Evolutionary conservation across 1,140 invertebrate genomes (phyloP).

Genomic region (Chelonus insularis): DNA sequence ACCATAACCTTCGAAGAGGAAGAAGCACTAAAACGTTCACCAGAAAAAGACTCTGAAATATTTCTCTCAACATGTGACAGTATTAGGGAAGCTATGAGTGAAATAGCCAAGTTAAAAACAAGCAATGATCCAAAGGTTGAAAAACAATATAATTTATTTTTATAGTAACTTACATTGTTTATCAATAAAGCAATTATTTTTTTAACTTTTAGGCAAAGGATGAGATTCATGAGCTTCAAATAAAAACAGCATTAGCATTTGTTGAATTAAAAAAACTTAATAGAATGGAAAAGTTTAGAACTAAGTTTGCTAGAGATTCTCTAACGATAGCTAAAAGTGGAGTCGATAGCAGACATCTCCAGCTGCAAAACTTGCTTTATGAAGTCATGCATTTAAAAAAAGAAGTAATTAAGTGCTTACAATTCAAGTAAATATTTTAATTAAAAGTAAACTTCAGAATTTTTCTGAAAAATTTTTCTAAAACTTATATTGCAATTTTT

Average conservation of each 20-base stretch:
- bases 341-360: constrained; percentile 87
- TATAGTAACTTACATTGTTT: too few relatives aligned
- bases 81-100: constrained; percentile 66
- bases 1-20: constrained; percentile 74
- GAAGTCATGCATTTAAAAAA: constrained; percentile 92
- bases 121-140: constrained; percentile 60
- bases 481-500: constrained; percentile 22
- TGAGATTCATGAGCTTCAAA: constrained; percentile 68
- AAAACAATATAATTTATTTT: not conserved
- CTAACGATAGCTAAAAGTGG: constrained; percentile 78
- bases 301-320: constrained; percentile 79
- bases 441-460: constrained; percentile 6
- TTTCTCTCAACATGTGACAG: constrained; percentile 71
- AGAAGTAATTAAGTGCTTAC: constrained; percentile 90
- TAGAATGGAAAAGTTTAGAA: constrained; percentile 84
- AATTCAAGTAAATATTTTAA: constrained; percentile 75
- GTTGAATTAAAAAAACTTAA: constrained; percentile 87
- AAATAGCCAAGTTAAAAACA: constrained; percentile 69
- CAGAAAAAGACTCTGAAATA: constrained; percentile 68
- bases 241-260: constrained; percentile 74
- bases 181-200: too few relatives aligned
- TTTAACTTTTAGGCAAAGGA: constrained; percentile 65
- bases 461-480: not conserved
- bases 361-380: constrained; percentile 93
- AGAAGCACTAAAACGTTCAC: constrained; percentile 68